Evolutionary conservation across 37 sponge, comb jelly and placozoan genomes (phyloP), one percentile per base, ranked within the genome.

Genomic region (Beroe ovata): DNA sequence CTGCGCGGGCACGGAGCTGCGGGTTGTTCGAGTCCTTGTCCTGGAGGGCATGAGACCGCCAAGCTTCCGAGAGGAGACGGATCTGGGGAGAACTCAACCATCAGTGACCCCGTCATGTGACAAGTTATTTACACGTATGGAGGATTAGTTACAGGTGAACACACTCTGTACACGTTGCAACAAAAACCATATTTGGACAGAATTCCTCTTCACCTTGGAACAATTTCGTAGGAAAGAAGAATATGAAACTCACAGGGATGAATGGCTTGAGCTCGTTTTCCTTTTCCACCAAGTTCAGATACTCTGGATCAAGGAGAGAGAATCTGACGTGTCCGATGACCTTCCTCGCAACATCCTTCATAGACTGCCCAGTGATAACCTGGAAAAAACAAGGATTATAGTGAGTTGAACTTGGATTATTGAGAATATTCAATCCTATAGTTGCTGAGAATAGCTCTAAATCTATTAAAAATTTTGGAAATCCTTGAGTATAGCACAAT

Each of bases 1-100:
- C 98, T 22, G 89, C 89, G 25, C 98, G 91, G 38, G 94, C 94
- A 8, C 94, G 72, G 14, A 93, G 91, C 89, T 93, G 95, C 0
- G 93, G 90, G 39, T 95, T 91, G 39, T 60, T 77, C 1, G 94
- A 92, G 35, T 94, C 92, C 35, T 90, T 90, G 40, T 93, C 64
- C 90, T 93, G 91, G 23, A 94, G 91, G 16, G 98, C 98, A 90
- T 97, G 98, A 60, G 93, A 97, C 89, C 92, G 94, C 98, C 98
- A 97, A n/a, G 98, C 96, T 36, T 93, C 72, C 33, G 95, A 91
- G 54, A 97, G 95, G 47, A 94, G 90, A 30, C 60, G 20, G 42
- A 93, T 93, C 96, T 96, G 77, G 3, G 89, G 63, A 60, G 63
- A 59, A 91, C 84, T 77, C 84, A 54, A 16, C 84, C 84, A 42